Evolutionary conservation across 2,888 invertebrate genomes (phyloP).

Genomic region (Rapana venosa): DNA sequence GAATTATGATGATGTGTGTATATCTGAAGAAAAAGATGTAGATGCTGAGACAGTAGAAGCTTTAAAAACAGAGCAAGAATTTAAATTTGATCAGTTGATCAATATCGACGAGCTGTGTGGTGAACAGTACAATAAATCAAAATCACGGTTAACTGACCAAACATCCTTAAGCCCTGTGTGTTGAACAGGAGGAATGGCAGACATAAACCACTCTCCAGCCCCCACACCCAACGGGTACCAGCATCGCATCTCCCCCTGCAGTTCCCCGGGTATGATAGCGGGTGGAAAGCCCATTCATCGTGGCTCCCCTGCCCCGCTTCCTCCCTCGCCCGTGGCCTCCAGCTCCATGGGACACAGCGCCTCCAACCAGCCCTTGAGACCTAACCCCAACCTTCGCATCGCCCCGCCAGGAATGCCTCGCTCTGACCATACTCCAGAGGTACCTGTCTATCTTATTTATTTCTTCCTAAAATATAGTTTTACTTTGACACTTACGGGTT

Average conservation of each 20-base stretch:
- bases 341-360: conserved; percentile 9
- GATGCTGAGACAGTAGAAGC: too few relatives aligned
- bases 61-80: too few relatives aligned
- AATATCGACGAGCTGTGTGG: too few relatives aligned
- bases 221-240: conserved; percentile 73
- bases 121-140: too few relatives aligned
- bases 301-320: conserved; percentile 38
- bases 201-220: conserved; percentile 66
- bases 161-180: not conserved
- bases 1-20: too few relatives aligned
- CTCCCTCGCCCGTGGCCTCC: conserved; percentile 45
- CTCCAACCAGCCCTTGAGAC: conserved; percentile 34
- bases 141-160: too few relatives aligned
- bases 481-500: too few relatives aligned
- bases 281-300: conserved; percentile 45
- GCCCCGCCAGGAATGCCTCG: conserved; percentile 31
- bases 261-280: conserved; percentile 64
- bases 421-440: conserved; percentile 31
- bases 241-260: conserved; percentile 72
- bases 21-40: too few relatives aligned
- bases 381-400: conserved; percentile 40
- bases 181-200: conserved; percentile 73
- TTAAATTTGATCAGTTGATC: too few relatives aligned
- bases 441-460: too few relatives aligned
- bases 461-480: too few relatives aligned